A percentile compares a stretch with the other conserved stretches of the same genome.
These are phyloP conservation scores for Esox lucius DNA, from an alignment of 2,797 vertebrate species.

Conservation along the genomic window DNA sequence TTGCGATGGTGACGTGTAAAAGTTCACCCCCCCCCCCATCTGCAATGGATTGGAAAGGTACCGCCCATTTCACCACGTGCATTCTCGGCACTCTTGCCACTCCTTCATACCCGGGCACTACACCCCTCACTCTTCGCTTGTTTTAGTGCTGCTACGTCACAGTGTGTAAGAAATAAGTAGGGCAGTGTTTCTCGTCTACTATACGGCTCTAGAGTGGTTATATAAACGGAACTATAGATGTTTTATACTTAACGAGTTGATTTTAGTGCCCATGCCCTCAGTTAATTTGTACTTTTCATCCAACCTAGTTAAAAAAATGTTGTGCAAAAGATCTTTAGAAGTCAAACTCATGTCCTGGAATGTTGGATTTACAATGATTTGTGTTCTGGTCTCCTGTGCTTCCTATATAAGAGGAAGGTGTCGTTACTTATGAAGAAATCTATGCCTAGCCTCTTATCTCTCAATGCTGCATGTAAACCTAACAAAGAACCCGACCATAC, in stretches of 20 bases:
- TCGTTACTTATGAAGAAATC: too few species aligned
- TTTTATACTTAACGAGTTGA: not conserved
- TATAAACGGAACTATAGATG: slow-evolving; percentile 62
- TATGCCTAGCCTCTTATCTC: too few species aligned
- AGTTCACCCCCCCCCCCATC: slow-evolving; percentile 52
- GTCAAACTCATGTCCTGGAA: not conserved
- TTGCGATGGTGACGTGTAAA: slow-evolving; percentile 74
- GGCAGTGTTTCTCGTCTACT: slow-evolving; percentile 58
- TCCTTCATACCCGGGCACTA: slow-evolving; percentile 19
- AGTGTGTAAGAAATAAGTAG: slow-evolving; percentile 67
- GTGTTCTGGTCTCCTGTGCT: not conserved
- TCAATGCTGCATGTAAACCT: too few species aligned
- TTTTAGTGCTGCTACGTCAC: slow-evolving; percentile 65
- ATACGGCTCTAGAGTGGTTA: slow-evolving; percentile 62
- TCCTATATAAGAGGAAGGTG: too few species aligned
- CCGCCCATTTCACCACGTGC: slow-evolving; percentile 77
- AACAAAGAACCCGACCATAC: too few species aligned
- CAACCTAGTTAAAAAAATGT: not conserved
- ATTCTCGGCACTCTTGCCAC: slow-evolving; percentile 73
- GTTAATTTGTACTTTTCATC: too few species aligned
- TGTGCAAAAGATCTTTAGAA: not conserved
- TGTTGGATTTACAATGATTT: too few species aligned
- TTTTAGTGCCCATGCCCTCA: too few species aligned
- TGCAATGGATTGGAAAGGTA: slow-evolving; percentile 32
- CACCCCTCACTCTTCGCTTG: slow-evolving; percentile 36